These are phyloP conservation scores for Hapalemur alaotrensis DNA, from an alignment of 2,797 vertebrate genomes.

Conservation along the genomic window DNA sequence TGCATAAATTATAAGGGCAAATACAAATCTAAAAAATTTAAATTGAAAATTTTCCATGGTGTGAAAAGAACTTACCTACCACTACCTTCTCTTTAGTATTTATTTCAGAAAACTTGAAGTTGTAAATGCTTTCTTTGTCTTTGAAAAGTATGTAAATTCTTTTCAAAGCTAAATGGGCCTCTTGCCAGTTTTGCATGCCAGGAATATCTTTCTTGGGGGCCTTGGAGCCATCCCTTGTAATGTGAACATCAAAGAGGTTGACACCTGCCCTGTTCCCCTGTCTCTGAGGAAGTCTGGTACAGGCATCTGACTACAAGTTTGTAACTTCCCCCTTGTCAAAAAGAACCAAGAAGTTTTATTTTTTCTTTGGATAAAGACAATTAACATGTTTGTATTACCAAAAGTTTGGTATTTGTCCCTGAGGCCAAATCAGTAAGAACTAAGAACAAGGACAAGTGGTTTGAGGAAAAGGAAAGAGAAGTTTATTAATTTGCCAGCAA, in stretches of 20 bases:
- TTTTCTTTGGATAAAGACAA: not conserved
- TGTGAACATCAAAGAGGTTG: not conserved
- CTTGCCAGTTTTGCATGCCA: not conserved
- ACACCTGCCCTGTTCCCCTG: not conserved
- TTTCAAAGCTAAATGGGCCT: not conserved
- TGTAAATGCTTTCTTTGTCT: not conserved
- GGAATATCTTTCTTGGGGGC: not conserved
- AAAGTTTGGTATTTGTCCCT: not conserved
- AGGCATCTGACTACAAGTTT: not conserved
- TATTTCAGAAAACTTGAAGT: not conserved
- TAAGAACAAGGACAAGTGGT: not conserved
- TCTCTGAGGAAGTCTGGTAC: not conserved
- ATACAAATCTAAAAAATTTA: not conserved
- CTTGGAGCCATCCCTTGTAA: not conserved
- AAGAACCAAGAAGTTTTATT: not conserved
- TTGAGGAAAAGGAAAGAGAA: not conserved
- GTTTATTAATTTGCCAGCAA: not conserved
- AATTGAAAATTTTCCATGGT: not conserved
- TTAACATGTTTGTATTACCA: not conserved
- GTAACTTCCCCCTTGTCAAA: not conserved
- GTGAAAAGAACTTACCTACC: not conserved
- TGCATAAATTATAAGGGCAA: not conserved
- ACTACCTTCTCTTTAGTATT: not conserved
- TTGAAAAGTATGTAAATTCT: not conserved
- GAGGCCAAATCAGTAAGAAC: not conserved